Evolutionary conservation across 1,140 invertebrate genomes (phyloP).

Genomic region (Drosophila baimaii): DNA sequence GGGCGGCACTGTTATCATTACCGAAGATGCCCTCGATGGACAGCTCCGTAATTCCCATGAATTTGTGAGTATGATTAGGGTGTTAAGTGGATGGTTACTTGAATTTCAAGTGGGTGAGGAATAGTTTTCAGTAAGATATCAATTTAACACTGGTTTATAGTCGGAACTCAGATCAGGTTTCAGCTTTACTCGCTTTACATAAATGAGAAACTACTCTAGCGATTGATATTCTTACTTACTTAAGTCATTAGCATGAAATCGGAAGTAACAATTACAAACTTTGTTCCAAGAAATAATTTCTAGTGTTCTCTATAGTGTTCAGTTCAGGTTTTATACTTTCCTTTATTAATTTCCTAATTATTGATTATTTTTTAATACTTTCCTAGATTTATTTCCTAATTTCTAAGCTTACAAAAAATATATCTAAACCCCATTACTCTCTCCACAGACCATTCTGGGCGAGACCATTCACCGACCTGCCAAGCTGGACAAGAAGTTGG

Average conservation of each 20-base stretch:
- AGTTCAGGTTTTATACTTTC: background rate
- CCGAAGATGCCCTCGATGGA: constrained; percentile 94
- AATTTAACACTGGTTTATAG: background rate
- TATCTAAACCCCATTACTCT: background rate
- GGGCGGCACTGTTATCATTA: constrained; percentile 94
- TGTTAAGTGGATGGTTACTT: background rate
- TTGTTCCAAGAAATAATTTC: background rate
- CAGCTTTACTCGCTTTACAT: background rate
- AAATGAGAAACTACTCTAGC: background rate
- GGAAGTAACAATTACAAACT: background rate
- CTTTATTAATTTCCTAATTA: background rate
- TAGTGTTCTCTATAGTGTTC: background rate
- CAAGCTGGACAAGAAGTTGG: constrained; percentile 91
- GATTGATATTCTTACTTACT: background rate
- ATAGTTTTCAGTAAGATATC: background rate
- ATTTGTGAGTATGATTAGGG: constrained; percentile 85
- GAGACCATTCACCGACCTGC: constrained; percentile 92
- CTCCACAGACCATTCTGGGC: constrained; percentile 93
- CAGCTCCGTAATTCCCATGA: constrained; percentile 89
- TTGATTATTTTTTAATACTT: no score
- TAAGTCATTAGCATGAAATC: background rate
- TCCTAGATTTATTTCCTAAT: background rate
- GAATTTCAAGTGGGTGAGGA: background rate
- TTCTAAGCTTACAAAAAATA: background rate
- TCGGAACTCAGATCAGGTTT: background rate